A percentile compares a stretch with the other conserved stretches of the same genome.
Conservation (phyloP, 2,797 vertebrate species). For the Hoplostethus atlanticus region DNA sequence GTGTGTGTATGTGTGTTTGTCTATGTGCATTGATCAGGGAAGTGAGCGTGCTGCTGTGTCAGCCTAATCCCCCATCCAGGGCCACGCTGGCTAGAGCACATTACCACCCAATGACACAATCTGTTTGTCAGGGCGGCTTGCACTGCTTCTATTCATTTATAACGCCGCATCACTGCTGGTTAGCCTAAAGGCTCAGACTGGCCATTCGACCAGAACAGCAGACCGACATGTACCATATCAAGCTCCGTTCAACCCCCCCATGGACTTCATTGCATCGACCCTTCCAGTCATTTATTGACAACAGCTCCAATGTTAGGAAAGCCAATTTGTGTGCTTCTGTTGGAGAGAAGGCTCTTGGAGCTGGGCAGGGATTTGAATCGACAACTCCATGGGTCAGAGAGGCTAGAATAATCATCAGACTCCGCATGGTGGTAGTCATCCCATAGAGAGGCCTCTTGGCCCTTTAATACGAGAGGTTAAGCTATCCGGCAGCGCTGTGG, state of each 20-base stretch:
- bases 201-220: slow-evolving; percentile 24
- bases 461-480: slow-evolving; percentile 61
- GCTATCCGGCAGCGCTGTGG: slow-evolving; percentile 46
- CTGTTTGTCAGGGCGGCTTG: slow-evolving; percentile 61
- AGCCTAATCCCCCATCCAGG: slow-evolving; percentile 79
- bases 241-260: not conserved
- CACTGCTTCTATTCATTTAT: slow-evolving; percentile 49
- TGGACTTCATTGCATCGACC: not conserved
- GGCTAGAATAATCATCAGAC: slow-evolving; percentile 60
- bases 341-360: slow-evolving; percentile 13
- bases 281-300: slow-evolving; percentile 1
- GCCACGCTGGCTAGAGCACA: slow-evolving; percentile 59
- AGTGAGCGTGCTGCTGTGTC: slow-evolving; percentile 76
- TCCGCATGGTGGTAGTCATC: slow-evolving; percentile 56
- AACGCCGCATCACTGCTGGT: slow-evolving; percentile 30
- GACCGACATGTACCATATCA: slow-evolving; percentile 28
- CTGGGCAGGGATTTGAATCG: slow-evolving; percentile 56
- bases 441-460: slow-evolving; percentile 53
- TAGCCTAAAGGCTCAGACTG: slow-evolving; percentile 22
- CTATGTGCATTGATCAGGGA: slow-evolving; percentile 58
- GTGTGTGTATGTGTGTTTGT: slow-evolving; percentile 35
- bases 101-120: slow-evolving; percentile 79
- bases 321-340: slow-evolving; percentile 38
- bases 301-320: slow-evolving; percentile 22
- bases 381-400: slow-evolving; percentile 45